phyloP scores from a whole-genome alignment of 2,888 invertebrate genomes.

The Sycophila texana region DNA sequence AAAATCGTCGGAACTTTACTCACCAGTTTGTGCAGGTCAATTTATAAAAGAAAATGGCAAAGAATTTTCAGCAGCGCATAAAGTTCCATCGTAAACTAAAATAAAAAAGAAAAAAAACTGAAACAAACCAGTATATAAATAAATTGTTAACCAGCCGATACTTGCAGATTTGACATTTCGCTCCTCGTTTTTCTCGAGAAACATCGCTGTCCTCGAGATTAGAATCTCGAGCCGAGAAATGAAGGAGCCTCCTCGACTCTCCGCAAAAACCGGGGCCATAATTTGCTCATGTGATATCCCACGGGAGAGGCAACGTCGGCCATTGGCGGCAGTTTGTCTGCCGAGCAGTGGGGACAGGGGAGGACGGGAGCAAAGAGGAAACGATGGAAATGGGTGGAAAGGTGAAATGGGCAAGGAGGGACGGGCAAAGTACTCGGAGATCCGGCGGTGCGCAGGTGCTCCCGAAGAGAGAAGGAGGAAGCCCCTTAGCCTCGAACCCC shows the following conservation, averaged over 20 bases:
- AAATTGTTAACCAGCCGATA: no score
- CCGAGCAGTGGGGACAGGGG: conserved; percentile 53
- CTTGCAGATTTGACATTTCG: no score
- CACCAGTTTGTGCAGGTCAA: no score
- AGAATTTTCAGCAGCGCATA: no score
- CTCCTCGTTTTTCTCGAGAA: no score
- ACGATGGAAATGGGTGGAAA: conserved; percentile 55
- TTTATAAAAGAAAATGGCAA: no score
- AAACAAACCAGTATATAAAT: no score
- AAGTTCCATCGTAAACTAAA: no score
- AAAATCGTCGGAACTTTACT: no score
- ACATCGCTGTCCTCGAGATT: no score
- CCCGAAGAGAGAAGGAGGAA: conserved; percentile 8
- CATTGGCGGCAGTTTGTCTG: neutral
- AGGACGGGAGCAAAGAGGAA: conserved; percentile 57
- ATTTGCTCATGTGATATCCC: neutral
- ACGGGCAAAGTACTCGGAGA: conserved; percentile 32
- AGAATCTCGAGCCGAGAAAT: neutral
- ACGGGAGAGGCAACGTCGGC: neutral
- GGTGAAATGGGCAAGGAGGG: conserved; percentile 43
- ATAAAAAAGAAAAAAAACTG: no score
- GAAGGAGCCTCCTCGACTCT: neutral
- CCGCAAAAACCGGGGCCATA: neutral
- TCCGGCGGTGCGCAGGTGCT: conserved; percentile 53
- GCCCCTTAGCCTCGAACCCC: neutral